A percentile compares a stretch with the other conserved stretches of the same genome.
Conservation (phyloP, 2,797 vertebrate species). For the Morelia viridis region DNA sequence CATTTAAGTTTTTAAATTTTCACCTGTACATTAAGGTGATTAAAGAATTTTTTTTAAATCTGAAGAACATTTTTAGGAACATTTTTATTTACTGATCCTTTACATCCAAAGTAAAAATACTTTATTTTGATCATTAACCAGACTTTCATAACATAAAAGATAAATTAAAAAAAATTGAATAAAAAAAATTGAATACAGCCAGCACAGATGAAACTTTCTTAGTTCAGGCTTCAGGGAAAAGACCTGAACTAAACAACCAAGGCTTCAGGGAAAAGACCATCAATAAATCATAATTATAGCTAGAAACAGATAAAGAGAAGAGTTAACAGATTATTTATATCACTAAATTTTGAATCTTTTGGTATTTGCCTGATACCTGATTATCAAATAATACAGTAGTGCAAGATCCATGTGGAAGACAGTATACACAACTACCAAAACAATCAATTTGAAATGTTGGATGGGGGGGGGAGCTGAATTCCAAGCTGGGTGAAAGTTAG, state of each 20-base stretch:
- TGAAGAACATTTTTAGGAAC: not conserved
- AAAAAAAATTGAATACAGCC: not conserved
- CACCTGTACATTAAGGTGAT: not conserved
- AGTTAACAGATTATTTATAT: not conserved
- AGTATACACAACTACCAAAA: not conserved
- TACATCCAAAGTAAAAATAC: not conserved
- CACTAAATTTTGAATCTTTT: not conserved
- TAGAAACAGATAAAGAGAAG: not conserved
- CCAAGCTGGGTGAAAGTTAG: conserved; percentile 62
- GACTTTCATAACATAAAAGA: not conserved
- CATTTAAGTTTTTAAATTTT: not conserved
- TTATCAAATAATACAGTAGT: not conserved
- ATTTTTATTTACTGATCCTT: not conserved
- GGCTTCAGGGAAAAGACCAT: not conserved
- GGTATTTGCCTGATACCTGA: rapidly evolving
- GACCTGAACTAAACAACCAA: not conserved
- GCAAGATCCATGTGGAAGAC: not conserved
- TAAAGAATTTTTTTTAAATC: not conserved
- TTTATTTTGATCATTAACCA: not conserved
- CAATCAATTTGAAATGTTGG: conserved; percentile 57
- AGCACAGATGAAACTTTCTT: not conserved
- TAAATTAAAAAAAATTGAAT: not conserved
- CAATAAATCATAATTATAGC: not conserved
- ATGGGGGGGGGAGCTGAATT: conserved; percentile 63
- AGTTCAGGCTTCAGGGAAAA: not conserved